phyloP scores from a whole-genome alignment of 2,888 invertebrate genomes.

The Callosobruchus maculatus region DNA sequence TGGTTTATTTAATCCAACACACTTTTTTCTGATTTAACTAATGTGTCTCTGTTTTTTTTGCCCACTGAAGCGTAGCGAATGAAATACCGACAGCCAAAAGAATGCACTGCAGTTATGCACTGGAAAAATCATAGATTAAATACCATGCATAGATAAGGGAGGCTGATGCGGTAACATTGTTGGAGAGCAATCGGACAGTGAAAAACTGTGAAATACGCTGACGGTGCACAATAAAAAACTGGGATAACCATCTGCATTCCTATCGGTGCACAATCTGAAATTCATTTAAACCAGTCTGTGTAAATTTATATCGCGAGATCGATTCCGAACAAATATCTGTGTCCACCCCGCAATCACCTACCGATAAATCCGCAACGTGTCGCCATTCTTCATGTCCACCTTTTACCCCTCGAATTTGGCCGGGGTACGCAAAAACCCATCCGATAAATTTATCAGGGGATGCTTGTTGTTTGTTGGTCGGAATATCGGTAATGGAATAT shows the following conservation, averaged over 20 bases:
- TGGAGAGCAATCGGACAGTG: too few species aligned
- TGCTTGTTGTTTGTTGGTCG: background rate
- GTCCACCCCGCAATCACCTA: background rate
- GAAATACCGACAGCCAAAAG: too few species aligned
- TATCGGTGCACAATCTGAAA: background rate
- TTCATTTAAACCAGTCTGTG: background rate
- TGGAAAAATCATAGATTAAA: too few species aligned
- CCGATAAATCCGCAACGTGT: background rate
- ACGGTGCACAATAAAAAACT: background rate
- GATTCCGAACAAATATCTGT: background rate
- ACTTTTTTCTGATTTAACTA: too few species aligned
- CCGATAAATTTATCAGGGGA: background rate
- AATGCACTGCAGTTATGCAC: too few species aligned
- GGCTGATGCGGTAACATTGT: too few species aligned
- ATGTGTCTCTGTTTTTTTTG: too few species aligned
- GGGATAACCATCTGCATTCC: background rate
- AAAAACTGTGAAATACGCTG: background rate
- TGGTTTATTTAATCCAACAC: too few species aligned
- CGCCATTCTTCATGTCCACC: background rate
- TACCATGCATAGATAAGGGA: too few species aligned
- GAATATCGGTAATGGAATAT: background rate
- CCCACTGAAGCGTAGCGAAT: too few species aligned
- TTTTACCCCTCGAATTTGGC: background rate
- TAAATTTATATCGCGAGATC: background rate
- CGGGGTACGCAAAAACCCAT: background rate